Percentiles rank a stretch among this genome's conserved stretches.
Evolutionary conservation across 2,888 invertebrate species (phyloP).

Genomic region (Thumatha senex): DNA sequence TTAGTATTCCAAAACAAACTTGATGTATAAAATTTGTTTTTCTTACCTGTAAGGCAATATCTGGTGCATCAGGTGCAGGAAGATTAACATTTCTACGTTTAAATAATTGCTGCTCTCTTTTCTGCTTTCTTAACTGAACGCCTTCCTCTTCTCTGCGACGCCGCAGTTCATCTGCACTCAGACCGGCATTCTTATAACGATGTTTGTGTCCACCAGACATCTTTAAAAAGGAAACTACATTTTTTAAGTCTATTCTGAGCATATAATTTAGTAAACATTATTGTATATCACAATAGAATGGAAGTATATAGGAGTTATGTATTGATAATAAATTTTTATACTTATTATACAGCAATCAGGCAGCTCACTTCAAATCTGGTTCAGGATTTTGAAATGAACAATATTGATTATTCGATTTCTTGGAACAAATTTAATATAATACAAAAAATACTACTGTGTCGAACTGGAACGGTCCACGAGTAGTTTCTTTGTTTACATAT

Average conservation of each 20-base stretch:
- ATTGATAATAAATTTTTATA: too few relatives aligned
- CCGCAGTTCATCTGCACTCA: conserved; percentile 96
- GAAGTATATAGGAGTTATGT: too few relatives aligned
- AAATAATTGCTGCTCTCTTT: conserved; percentile 96
- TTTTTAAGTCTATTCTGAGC: neutral
- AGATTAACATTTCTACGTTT: conserved; percentile 93
- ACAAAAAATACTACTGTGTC: too few relatives aligned
- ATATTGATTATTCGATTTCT: too few relatives aligned
- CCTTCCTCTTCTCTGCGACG: conserved; percentile 97
- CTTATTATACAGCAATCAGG: too few relatives aligned
- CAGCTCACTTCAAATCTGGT: too few relatives aligned
- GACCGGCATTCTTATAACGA: conserved; percentile 96
- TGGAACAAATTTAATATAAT: too few relatives aligned
- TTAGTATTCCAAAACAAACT: too few relatives aligned
- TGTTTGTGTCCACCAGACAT: conserved; percentile 95
- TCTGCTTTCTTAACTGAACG: conserved; percentile 97
- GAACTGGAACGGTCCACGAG: too few relatives aligned
- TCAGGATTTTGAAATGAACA: too few relatives aligned
- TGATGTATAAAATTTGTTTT: neutral
- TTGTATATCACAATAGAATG: neutral
- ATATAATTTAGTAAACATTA: neutral
- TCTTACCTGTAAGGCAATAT: conserved; percentile 62
- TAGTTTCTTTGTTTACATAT: too few relatives aligned
- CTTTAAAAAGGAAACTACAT: conserved; percentile 50
- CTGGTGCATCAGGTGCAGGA: conserved; percentile 65